phyloP scores from a whole-genome alignment of 2,888 invertebrate genomes.

The Drosophila fulvimacula region DNA sequence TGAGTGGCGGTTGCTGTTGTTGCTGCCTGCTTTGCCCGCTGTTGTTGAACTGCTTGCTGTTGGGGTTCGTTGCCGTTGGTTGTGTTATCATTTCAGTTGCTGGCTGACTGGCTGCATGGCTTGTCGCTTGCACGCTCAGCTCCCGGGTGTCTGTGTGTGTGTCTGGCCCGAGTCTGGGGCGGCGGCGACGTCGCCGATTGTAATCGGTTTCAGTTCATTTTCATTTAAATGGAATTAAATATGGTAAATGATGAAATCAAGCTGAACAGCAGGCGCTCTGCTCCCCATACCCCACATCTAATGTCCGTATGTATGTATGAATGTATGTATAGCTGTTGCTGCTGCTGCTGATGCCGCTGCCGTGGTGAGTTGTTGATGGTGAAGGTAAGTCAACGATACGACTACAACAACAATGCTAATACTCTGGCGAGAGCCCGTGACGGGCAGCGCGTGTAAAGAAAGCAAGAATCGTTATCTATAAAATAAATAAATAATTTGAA shows the following conservation, averaged over 20 bases:
- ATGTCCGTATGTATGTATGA: neutral
- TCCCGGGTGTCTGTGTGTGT: slow-evolving; percentile 44
- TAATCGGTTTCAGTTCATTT: slow-evolving; percentile 81
- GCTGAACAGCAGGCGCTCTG: slow-evolving; percentile 44
- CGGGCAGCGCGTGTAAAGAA: slow-evolving; percentile 44
- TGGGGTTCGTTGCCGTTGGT: slow-evolving; percentile 75
- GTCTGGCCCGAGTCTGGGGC: slow-evolving; percentile 65
- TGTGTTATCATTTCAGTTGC: slow-evolving; percentile 75
- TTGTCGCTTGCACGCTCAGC: slow-evolving; percentile 50
- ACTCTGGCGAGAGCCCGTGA: slow-evolving; percentile 41
- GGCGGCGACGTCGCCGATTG: slow-evolving; percentile 49
- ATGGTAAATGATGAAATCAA: slow-evolving; percentile 78
- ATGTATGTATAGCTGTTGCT: neutral
- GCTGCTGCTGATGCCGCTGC: slow-evolving; percentile 1
- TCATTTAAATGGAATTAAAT: slow-evolving; percentile 80
- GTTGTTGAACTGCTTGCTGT: slow-evolving; percentile 40
- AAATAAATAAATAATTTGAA: slow-evolving; percentile 75
- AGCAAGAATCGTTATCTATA: slow-evolving; percentile 70
- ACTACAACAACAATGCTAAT: slow-evolving; percentile 64
- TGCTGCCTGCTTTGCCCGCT: slow-evolving; percentile 29
- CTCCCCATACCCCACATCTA: slow-evolving; percentile 2
- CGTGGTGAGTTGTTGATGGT: slow-evolving; percentile 67
- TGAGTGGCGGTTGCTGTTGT: slow-evolving; percentile 64
- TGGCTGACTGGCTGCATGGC: slow-evolving; percentile 66
- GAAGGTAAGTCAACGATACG: slow-evolving; percentile 71